Evolutionary conservation across 1,140 invertebrate species (phyloP).

Genomic region (Trichonephila clavipes): DNA sequence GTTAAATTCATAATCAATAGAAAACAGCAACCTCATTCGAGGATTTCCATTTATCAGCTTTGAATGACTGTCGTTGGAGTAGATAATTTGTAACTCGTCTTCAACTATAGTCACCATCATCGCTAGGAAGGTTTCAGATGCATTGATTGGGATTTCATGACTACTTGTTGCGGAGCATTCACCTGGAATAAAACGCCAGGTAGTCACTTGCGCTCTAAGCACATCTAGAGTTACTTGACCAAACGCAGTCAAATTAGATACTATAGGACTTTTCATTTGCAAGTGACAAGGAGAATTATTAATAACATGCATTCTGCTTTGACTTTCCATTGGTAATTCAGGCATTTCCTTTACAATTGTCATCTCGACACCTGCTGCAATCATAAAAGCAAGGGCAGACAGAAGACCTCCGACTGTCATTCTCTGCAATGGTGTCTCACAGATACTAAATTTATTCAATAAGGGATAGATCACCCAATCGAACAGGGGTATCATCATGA

Average conservation of each 20-base stretch:
- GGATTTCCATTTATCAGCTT: background rate
- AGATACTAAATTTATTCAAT: slow-evolving; percentile 81
- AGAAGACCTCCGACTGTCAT: slow-evolving; percentile 91
- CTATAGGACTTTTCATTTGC: background rate
- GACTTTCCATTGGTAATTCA: background rate
- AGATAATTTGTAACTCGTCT: background rate
- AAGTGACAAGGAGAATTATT: background rate
- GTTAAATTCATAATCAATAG: background rate
- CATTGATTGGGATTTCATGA: background rate
- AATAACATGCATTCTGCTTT: background rate
- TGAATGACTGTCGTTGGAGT: background rate
- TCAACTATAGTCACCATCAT: background rate
- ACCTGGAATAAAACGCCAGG: background rate
- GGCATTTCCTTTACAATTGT: slow-evolving; percentile 85
- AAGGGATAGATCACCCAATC: slow-evolving; percentile 87
- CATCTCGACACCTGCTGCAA: slow-evolving; percentile 92
- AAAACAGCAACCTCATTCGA: background rate
- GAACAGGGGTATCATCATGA: slow-evolving; percentile 93
- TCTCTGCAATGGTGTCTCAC: slow-evolving; percentile 87
- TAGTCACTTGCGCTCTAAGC: background rate
- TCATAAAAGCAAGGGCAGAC: slow-evolving; percentile 90
- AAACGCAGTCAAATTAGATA: background rate
- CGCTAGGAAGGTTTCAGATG: background rate
- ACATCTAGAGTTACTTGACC: background rate
- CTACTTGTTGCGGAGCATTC: background rate